Conservation (phyloP, 2,888 invertebrate species). For the Acronicta leporina region DNA sequence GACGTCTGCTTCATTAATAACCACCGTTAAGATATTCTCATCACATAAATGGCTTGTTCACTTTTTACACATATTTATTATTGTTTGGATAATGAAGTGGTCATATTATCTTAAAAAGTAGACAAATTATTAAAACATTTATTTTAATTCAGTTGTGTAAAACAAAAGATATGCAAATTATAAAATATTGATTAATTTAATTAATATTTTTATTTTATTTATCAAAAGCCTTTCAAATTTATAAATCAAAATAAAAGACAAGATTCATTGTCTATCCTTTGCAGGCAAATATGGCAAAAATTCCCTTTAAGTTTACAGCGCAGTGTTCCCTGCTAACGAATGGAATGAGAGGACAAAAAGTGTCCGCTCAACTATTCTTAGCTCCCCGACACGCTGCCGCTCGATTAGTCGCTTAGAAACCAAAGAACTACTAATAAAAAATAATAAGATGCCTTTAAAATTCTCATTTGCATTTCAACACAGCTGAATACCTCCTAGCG, state of each 20-base stretch:
- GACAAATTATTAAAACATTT: neutral
- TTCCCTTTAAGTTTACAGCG: conserved; percentile 48
- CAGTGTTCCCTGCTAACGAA: conserved; percentile 68
- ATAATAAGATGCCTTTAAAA: conserved; percentile 5
- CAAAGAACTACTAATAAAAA: conserved; percentile 36
- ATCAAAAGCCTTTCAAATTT: conserved; percentile 5
- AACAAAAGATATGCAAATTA: too few species aligned
- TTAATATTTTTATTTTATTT: neutral
- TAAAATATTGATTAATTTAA: neutral
- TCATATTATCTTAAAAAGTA: conserved; percentile 28
- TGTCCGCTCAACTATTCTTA: conserved; percentile 74
- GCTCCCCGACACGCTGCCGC: conserved; percentile 64
- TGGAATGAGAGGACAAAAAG: conserved; percentile 78
- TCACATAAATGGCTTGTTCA: conserved; percentile 67
- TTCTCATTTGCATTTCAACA: too few species aligned
- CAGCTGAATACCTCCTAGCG: too few species aligned
- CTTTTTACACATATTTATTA: conserved; percentile 66
- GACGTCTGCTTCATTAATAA: conserved; percentile 74
- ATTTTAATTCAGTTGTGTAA: too few species aligned
- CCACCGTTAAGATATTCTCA: conserved; percentile 67
- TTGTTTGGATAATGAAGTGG: conserved; percentile 50
- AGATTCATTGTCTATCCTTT: conserved; percentile 46
- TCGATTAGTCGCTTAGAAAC: conserved; percentile 69
- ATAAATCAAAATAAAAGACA: conserved; percentile 37
- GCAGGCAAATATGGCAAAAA: conserved; percentile 61